These are phyloP conservation scores for Allobates femoralis DNA, from an alignment of 2,797 vertebrate genomes.

Conservation along the genomic window DNA sequence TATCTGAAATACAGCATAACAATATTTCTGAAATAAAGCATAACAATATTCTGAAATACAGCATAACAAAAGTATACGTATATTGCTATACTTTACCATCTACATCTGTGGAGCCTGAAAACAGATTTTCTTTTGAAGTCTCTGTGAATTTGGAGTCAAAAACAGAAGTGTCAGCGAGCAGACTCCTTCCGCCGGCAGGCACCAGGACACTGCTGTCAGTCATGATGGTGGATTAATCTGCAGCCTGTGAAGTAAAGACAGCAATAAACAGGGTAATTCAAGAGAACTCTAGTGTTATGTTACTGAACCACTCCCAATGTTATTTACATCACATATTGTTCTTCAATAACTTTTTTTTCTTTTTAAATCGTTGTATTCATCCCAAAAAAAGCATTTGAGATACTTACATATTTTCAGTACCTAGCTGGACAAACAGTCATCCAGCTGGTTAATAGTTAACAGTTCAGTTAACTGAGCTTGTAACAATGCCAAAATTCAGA, in stretches of 20 bases:
- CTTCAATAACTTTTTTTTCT: too few species aligned
- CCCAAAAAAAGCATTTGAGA: too few species aligned
- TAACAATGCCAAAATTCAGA: too few species aligned
- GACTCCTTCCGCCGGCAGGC: slow-evolving; percentile 80
- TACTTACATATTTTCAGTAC: too few species aligned
- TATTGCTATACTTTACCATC: slow-evolving; percentile 81
- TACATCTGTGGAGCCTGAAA: slow-evolving; percentile 74
- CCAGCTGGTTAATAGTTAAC: too few species aligned
- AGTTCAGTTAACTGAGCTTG: too few species aligned
- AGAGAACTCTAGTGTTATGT: not conserved
- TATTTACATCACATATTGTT: too few species aligned
- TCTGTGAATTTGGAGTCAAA: slow-evolving; percentile 89
- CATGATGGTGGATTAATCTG: slow-evolving; percentile 73
- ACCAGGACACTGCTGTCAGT: slow-evolving; percentile 85
- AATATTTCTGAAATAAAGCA: too few species aligned
- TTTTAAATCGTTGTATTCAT: not conserved
- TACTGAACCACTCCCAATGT: too few species aligned
- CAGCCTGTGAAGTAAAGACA: not conserved
- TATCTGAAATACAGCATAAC: too few species aligned
- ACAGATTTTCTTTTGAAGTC: slow-evolving; percentile 84
- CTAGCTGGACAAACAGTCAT: too few species aligned
- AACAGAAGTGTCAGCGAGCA: slow-evolving; percentile 89
- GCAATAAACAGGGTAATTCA: not conserved
- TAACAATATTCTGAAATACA: too few species aligned
- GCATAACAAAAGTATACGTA: not conserved